These are phyloP conservation scores for Cordilura impudica DNA, from an alignment of 2,888 invertebrate genomes.

Conservation along the genomic window DNA sequence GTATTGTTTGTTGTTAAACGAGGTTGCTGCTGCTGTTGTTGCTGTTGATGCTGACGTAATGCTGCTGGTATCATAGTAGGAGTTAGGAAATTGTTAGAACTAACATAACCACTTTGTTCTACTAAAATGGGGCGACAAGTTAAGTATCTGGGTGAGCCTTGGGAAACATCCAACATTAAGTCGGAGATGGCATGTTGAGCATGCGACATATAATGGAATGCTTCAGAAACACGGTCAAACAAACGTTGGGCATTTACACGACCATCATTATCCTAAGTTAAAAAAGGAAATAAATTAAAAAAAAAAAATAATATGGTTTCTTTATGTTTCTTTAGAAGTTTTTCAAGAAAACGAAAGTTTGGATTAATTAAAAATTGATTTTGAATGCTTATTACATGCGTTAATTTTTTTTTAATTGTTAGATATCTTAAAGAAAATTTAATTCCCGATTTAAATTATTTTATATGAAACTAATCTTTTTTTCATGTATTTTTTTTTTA, in stretches of 20 bases:
- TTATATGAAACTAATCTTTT: no score
- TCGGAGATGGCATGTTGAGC: constrained; percentile 94
- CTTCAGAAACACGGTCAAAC: constrained; percentile 87
- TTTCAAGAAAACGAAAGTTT: background rate
- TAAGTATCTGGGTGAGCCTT: constrained; percentile 84
- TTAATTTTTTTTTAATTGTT: no score
- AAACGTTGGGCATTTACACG: constrained; percentile 82
- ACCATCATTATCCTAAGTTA: constrained; percentile 76
- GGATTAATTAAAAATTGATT: constrained; percentile 25
- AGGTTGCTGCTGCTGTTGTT: constrained; percentile 62
- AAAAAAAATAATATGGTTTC: no score
- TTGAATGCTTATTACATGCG: no score
- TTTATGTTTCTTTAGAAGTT: background rate
- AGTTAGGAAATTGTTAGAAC: constrained; percentile 74
- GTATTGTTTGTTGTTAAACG: constrained; percentile 43
- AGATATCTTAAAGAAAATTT: no score
- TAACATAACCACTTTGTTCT: constrained; percentile 81
- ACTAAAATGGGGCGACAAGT: constrained; percentile 85
- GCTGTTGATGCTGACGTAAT: constrained; percentile 56
- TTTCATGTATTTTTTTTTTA: no score
- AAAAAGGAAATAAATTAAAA: background rate
- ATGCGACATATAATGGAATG: constrained; percentile 91
- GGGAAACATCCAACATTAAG: constrained; percentile 85
- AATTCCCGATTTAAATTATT: no score
- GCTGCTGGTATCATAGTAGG: constrained; percentile 65